Evolutionary conservation across 2,797 vertebrate species (phyloP), one percentile per base, ranked within the genome.

Genomic region (Melanotaenia trifasciata): DNA sequence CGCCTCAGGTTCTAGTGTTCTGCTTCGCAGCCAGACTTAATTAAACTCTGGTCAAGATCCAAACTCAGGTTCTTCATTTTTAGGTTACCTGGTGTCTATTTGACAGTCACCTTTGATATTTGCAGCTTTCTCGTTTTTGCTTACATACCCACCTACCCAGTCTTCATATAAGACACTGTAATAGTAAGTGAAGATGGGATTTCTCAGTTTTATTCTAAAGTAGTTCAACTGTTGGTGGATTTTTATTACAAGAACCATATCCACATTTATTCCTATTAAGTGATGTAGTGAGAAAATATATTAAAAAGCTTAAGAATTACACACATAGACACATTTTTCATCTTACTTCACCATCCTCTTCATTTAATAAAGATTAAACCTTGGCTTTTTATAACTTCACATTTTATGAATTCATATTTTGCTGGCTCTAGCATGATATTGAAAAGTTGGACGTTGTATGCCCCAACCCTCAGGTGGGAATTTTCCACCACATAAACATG

Each of bases 11-110:
- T 79, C 64, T 67, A 54, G 45, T 12, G 18, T 64, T 67, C 71
- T 28, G 58, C 59, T 72, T 66, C 67, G 74, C 72, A 62, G 47
- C 32, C 67, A 77, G 71, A 83, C 76, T 87, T 89, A 80, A 92
- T 90, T 86, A 84, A 90, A 84, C 74, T 82, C 58, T 12, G 67
- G 65, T 81, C 67, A 63, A 69, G 58, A 72, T 58, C 33, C 11
- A 38, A 54, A 72, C 61, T 72, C 38, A 12, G 28, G 51, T 22
- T 71, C 53, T 67, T 73, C 26, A 20, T 57, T 72, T 66, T 60
- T 53, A 28, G 11, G 43, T 68, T 62, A 81, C 70, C 56, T 81
- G 63, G 40, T 56, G 33, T 58, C 26, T 36, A 24, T 58, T 54
- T 65, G 16, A 60, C 47, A 26, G 2, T 47, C 38, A 81, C 75